Conservation (phyloP, 2,888 invertebrate genomes). For the Odontocolon sp. region DNA sequence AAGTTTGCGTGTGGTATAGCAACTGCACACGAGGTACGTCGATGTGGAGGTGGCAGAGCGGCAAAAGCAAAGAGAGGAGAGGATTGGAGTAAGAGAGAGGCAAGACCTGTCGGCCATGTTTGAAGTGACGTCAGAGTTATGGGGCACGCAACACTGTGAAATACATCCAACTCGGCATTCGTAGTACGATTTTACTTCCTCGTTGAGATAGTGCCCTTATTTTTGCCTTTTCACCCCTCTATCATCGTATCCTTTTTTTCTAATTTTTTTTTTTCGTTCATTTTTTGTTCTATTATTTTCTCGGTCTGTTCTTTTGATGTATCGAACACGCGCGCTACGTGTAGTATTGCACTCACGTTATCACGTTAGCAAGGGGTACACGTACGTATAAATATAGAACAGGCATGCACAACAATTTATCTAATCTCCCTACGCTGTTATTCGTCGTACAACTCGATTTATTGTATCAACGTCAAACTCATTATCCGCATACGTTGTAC, state of each 20-base stretch:
- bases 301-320: not conserved
- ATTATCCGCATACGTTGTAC: not conserved
- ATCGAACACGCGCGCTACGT: not conserved
- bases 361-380: not conserved
- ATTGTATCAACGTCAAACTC: not conserved
- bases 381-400: not conserved
- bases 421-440: conserved; percentile 14
- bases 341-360: not conserved
- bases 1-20: conserved; percentile 40
- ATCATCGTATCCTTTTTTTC: not conserved
- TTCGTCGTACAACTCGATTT: not conserved
- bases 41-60: conserved; percentile 27
- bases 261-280: not conserved
- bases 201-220: not conserved
- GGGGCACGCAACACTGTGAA: conserved; percentile 23
- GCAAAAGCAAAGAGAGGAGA: not conserved
- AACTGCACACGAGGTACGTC: too few species aligned
- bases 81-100: conserved; percentile 35
- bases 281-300: not conserved
- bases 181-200: conserved; percentile 8
- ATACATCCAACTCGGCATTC: conserved; percentile 5
- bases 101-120: conserved; percentile 46
- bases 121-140: conserved; percentile 34
- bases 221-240: not conserved
- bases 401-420: not conserved